Percentiles rank a stretch among this genome's conserved stretches.
Conservation (phyloP, 2,888 invertebrate species). For the Pycnomerus fuliginosus region DNA sequence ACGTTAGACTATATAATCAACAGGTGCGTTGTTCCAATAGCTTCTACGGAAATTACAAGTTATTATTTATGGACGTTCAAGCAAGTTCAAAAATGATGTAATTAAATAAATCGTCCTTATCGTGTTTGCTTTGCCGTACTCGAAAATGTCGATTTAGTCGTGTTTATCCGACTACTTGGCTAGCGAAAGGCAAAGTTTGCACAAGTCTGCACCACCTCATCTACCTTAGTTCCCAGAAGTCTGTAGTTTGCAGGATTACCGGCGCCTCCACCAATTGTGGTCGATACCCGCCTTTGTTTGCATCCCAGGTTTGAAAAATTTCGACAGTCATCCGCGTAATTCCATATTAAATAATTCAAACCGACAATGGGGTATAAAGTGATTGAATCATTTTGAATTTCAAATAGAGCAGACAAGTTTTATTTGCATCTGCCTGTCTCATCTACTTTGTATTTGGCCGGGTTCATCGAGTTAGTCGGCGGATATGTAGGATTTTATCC, state of each 20-base stretch:
- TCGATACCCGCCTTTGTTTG: slow-evolving; percentile 27
- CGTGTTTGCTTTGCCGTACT: slow-evolving; percentile 3
- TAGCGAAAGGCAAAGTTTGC: slow-evolving; percentile 35
- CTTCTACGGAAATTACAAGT: slow-evolving; percentile 19
- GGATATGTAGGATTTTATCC: slow-evolving; percentile 30
- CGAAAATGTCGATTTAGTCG: slow-evolving; percentile 24
- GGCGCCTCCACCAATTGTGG: slow-evolving; percentile 42
- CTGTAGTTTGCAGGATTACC: slow-evolving; percentile 42
- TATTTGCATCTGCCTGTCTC: slow-evolving; percentile 49
- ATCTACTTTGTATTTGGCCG: slow-evolving; percentile 50
- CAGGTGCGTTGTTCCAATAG: slow-evolving; percentile 30
- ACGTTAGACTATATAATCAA: slow-evolving; percentile 23
- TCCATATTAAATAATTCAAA: slow-evolving; percentile 30
- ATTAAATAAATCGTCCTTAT: background rate
- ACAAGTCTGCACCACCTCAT: slow-evolving; percentile 42
- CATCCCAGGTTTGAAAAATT: slow-evolving; percentile 7
- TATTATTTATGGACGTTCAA: slow-evolving; percentile 18
- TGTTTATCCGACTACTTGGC: slow-evolving; percentile 40
- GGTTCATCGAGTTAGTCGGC: slow-evolving; percentile 47
- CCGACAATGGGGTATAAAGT: slow-evolving; percentile 39
- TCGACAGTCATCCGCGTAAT: too few species aligned
- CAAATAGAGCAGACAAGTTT: slow-evolving; percentile 47
- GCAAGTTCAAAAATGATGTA: background rate
- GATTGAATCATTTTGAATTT: slow-evolving; percentile 47
- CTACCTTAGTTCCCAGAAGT: slow-evolving; percentile 44